These are phyloP conservation scores for Pissodes strobi DNA, from an alignment of 1,140 invertebrate genomes.

Conservation along the genomic window DNA sequence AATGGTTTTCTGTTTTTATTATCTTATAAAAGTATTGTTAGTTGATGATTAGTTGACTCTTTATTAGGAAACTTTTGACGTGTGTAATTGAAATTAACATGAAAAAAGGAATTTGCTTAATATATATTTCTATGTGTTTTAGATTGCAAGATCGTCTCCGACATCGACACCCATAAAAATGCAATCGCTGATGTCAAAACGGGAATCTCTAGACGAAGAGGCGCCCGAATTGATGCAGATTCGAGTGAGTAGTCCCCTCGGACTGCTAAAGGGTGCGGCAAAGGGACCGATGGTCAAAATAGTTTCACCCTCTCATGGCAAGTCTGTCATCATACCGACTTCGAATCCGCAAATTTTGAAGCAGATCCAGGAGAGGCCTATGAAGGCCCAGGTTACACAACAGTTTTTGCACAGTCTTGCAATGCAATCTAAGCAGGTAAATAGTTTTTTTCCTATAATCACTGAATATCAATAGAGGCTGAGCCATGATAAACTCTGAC, in stretches of 20 bases:
- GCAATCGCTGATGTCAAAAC: slow-evolving; percentile 13
- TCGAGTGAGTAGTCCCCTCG: slow-evolving; percentile 15
- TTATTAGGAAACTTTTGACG: too few species aligned
- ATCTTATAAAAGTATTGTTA: too few species aligned
- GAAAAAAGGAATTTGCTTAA: too few species aligned
- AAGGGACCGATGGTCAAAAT: slow-evolving; percentile 50
- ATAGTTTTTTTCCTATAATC: too few species aligned
- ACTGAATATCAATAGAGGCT: too few species aligned
- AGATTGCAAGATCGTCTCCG: slow-evolving; percentile 3
- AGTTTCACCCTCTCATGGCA: slow-evolving; percentile 50
- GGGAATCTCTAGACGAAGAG: slow-evolving; percentile 14
- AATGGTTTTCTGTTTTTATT: too few species aligned
- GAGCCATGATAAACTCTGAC: too few species aligned
- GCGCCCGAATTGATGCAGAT: slow-evolving; percentile 22
- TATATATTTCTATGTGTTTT: too few species aligned
- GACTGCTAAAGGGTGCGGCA: slow-evolving; percentile 10
- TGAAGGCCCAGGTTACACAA: slow-evolving; percentile 39
- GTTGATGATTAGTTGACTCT: too few species aligned
- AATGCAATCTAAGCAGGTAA: slow-evolving; percentile 43
- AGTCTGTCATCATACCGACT: slow-evolving; percentile 51
- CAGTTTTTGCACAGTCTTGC: slow-evolving; percentile 45
- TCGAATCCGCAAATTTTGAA: slow-evolving; percentile 44
- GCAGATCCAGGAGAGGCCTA: slow-evolving; percentile 43
- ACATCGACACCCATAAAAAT: slow-evolving; percentile 1
- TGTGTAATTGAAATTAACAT: too few species aligned